These are phyloP conservation scores for Branchipolynoe longqiensis DNA, from an alignment of 2,888 invertebrate species.

Conservation along the genomic window DNA sequence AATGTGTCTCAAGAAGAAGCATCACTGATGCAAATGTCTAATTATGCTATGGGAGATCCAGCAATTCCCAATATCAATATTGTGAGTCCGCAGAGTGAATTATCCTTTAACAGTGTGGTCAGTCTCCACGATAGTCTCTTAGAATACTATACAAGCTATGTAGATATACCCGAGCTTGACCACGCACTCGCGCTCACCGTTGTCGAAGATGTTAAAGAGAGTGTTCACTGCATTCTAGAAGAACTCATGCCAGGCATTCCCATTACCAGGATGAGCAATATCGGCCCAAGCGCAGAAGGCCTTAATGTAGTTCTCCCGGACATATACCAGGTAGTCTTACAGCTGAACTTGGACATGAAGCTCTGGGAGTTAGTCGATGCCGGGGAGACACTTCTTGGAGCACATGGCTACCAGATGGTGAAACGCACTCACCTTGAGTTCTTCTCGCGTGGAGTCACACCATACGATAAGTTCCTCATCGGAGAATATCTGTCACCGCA, in stretches of 20 bases:
- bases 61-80: neutral
- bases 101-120: neutral
- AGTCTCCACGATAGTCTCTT: slow-evolving; percentile 51
- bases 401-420: slow-evolving; percentile 54
- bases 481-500: slow-evolving; percentile 59
- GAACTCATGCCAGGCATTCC: slow-evolving; percentile 11
- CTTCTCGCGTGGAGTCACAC: slow-evolving; percentile 10
- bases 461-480: slow-evolving; percentile 58
- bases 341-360: slow-evolving; percentile 31
- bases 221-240: slow-evolving; percentile 3
- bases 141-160: slow-evolving; percentile 60
- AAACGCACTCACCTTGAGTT: slow-evolving; percentile 21
- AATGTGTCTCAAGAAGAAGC: neutral
- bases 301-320: slow-evolving; percentile 61
- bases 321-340: slow-evolving; percentile 58
- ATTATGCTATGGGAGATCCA: neutral
- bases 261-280: neutral
- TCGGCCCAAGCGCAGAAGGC: slow-evolving; percentile 60
- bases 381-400: slow-evolving; percentile 42
- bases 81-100: slow-evolving; percentile 10
- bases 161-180: slow-evolving; percentile 38
- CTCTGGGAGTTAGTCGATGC: slow-evolving; percentile 48
- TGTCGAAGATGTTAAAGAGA: slow-evolving; percentile 55
- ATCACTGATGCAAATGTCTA: neutral
- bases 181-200: slow-evolving; percentile 33